Base-by-base conservation (phyloP, 2,888 invertebrate genomes). In the Hirtodrosophila confusa region DNA sequence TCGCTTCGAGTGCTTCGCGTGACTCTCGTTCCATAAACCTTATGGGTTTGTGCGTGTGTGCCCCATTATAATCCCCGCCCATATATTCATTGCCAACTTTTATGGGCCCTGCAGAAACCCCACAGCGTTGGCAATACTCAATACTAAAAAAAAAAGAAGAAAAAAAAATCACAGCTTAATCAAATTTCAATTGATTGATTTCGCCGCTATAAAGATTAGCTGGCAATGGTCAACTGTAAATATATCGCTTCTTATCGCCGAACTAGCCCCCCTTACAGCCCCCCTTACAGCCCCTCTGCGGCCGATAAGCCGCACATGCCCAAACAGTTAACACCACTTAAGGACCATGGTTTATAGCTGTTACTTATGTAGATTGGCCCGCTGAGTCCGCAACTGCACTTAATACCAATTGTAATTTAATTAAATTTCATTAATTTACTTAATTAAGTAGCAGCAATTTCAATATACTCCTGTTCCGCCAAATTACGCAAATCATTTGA, bases 101-200 rank as follows among this genome's bases (percentile, higher is more conserved):
- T 51, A 31, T 40, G 36, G 64, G 33, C 33, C 3, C 36, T 45
- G 41, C 45, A 10, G 49, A 29, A 45, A 29, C 29, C 29, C 17
- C 11, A n/a, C 17, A n/a, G 10, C 29, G 29, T 29, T 17, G 17
- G 17, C 17, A 17, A 17, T 17, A 17, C n/a, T n/a, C n/a, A n/a
- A n/a, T 31, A 12, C 37, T 24, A 31, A 31, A 7, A 8, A 31
- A 31, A 31, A 7, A 7, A 31, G 0, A 29, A 17, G 1, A 24
- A 49, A 5, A 8, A 37, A 29, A 67, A 85, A 83, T 83, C 83
- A 86, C 72, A 68, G 73, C 80, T 56, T 82, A 86, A 83, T 86
- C 83, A 86, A 86, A 78, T 83, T 86, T 80, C 80, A 86, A 86
- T 83, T 80, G 78, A 83, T 86, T 66, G 58, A 74, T 69, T 74